Evolutionary conservation across 2,888 invertebrate genomes (phyloP), one percentile per base, ranked within the genome.

Genomic region (Amiota communis): DNA sequence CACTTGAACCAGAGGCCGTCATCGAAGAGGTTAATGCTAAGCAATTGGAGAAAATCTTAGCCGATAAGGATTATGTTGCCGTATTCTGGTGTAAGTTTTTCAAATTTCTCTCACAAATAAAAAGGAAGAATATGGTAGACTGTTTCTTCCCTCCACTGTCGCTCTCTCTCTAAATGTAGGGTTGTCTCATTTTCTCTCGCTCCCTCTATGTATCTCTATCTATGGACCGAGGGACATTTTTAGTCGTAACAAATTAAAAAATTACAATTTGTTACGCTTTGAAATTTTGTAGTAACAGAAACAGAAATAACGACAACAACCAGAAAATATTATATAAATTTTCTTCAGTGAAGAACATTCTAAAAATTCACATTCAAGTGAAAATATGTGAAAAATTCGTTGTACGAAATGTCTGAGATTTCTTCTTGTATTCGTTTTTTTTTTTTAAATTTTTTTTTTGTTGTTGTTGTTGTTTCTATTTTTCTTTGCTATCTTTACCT

Each of bases 1-100:
- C 87, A 71, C 78, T 86, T 71, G 89, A 89, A 72, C 89, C 89
- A 85, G 94, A 94, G 89, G 93, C 96, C 90, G 94, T 95, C 91
- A 97, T 97, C 92, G 96, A 97, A 91, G 96, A 97, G 92, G 96
- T 97, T 92, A 96, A 95, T 91, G 94, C 95, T 90, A 97, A 96
- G 91, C 96, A 96, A 91, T 93, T 97, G 91, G 97, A 96, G 90
- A 93, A 95, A 90, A 93, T 96, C 87, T 93, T 97, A 90, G 93
- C 94, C 91, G 96, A 96, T 86, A 96, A 96, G 93, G 96, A 96
- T 92, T 96, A 95, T 92, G 96, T 97, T 90, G 97, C 97, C 90
- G 97, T 97, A 91, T 97, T 95, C 92, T 97, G 97, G 96, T 97
- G 97, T 97, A 95, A 97, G 97, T 96, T 92, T 51, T 15, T 11